phyloP scores from a whole-genome alignment of 2,113 vertebrate species.

The Prinia subflava region DNA sequence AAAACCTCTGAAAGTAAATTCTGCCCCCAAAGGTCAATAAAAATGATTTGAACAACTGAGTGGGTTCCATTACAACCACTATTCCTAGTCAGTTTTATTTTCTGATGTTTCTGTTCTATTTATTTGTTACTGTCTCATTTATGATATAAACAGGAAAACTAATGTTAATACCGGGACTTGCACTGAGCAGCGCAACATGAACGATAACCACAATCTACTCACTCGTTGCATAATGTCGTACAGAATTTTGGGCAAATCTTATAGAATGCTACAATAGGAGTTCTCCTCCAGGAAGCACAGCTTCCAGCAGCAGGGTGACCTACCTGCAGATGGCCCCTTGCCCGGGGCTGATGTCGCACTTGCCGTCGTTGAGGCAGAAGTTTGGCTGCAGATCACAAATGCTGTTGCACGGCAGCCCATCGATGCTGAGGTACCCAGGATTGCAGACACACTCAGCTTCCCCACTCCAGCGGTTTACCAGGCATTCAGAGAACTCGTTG shows the following conservation, averaged over 20 bases:
- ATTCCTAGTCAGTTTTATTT: not conserved
- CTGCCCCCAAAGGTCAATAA: not conserved
- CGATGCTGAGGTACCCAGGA: slow-evolving; percentile 87
- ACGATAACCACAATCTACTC: not conserved
- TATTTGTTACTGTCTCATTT: not conserved
- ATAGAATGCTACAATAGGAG: accelerated
- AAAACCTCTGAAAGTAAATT: not conserved
- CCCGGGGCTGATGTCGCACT: slow-evolving; percentile 89
- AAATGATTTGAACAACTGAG: not conserved
- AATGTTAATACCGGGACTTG: not conserved
- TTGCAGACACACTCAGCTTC: slow-evolving; percentile 91
- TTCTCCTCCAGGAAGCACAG: not conserved
- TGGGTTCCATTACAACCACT: not conserved
- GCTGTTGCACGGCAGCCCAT: slow-evolving; percentile 89
- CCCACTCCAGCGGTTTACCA: slow-evolving; percentile 85
- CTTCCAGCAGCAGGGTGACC: not conserved
- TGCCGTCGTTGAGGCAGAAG: slow-evolving; percentile 94
- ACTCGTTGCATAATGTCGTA: not conserved
- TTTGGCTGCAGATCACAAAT: slow-evolving; percentile 84
- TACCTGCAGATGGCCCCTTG: slow-evolving; percentile 96
- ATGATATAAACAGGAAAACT: not conserved
- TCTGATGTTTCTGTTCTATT: not conserved
- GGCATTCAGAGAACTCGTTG: slow-evolving; percentile 88
- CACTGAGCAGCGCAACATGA: not conserved
- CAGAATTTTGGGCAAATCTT: not conserved